These are phyloP conservation scores for Hypercompe scribonia DNA, from an alignment of 2,888 invertebrate species.

Conservation along the genomic window DNA sequence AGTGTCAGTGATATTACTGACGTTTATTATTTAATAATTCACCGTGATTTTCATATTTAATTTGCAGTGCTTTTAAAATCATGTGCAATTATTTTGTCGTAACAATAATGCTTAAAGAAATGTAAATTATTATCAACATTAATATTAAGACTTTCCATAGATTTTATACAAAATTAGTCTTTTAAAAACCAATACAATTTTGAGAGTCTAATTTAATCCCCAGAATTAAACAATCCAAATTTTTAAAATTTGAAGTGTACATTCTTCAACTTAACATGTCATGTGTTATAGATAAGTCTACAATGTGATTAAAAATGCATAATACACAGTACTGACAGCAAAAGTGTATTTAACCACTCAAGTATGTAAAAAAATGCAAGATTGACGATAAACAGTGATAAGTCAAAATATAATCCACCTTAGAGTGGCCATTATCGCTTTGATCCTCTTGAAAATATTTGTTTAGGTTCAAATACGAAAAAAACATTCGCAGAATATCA, in stretches of 20 bases:
- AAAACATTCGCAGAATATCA: constrained; percentile 62
- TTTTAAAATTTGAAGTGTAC: no score
- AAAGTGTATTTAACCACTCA: not conserved
- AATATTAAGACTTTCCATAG: no score
- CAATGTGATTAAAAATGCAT: not conserved
- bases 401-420: constrained; percentile 19
- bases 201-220: no score
- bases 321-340: not conserved
- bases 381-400: not conserved
- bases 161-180: no score
- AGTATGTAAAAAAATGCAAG: not conserved
- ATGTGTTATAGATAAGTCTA: no score
- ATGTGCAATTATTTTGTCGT: no score
- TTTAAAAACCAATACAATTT: no score
- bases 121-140: no score
- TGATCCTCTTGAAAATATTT: constrained; percentile 51
- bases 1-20: not conserved
- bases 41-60: not conserved
- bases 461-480: constrained; percentile 62
- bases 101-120: no score
- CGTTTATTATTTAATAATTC: not conserved
- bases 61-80: not conserved
- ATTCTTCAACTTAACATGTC: no score
- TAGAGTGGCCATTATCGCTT: constrained; percentile 14
- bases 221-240: no score